A percentile compares a stretch with the other conserved stretches of the same genome.
Conservation (phyloP, 2,113 vertebrate genomes). For the Zosterops lateralis region DNA sequence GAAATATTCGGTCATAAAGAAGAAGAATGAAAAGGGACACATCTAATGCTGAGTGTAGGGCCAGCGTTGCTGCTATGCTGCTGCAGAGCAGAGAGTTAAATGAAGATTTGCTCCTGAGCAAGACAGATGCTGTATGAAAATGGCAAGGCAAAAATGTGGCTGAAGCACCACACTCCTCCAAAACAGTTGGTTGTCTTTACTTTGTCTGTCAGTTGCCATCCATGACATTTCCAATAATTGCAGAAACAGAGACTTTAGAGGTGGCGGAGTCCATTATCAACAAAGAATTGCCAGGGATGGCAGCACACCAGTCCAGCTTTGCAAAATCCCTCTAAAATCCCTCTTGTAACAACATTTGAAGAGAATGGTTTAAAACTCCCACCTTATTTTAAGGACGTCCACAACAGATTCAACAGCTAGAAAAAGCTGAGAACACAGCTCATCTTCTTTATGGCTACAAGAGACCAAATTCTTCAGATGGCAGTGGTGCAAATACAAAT, state of each 20-base stretch:
- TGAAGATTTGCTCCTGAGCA: neutral
- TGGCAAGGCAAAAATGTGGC: neutral
- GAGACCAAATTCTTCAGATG: neutral
- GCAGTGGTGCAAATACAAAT: neutral
- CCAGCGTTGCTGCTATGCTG: neutral
- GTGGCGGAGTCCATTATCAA: slow-evolving; percentile 52
- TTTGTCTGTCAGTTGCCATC: slow-evolving; percentile 11
- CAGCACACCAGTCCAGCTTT: slow-evolving; percentile 14
- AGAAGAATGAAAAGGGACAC: slow-evolving; percentile 15
- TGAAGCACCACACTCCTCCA: neutral
- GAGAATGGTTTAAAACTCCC: slow-evolving; percentile 2
- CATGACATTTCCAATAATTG: slow-evolving; percentile 46
- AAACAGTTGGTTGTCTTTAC: slow-evolving; percentile 38
- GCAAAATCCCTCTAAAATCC: slow-evolving; percentile 40
- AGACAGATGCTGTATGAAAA: slow-evolving; percentile 8
- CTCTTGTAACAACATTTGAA: slow-evolving; percentile 29
- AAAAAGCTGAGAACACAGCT: neutral
- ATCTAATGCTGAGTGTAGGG: neutral
- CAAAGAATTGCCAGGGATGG: slow-evolving; percentile 57
- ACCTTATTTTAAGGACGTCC: slow-evolving; percentile 3
- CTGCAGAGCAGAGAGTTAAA: slow-evolving; percentile 41
- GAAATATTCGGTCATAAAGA: neutral
- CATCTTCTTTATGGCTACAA: neutral
- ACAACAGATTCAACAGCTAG: neutral
- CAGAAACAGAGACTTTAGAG: slow-evolving; percentile 39